Conservation (phyloP, 2,888 invertebrate species). For the Nasonovia ribisnigri region DNA sequence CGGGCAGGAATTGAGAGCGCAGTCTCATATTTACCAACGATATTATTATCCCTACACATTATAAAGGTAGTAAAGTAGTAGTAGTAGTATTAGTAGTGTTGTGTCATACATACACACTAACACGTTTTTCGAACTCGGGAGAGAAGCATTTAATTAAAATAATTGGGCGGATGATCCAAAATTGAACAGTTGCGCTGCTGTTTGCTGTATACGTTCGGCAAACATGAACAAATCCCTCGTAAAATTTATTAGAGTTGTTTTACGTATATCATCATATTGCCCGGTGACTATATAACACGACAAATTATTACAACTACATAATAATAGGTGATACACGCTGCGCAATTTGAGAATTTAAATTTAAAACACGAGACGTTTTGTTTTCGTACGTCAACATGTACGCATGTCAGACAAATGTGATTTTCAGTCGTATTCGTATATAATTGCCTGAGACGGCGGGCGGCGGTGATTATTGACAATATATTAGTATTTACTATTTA, state of each 20-base stretch:
- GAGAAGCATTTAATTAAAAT: conserved; percentile 38
- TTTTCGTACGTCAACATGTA: background rate
- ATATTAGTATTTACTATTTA: background rate
- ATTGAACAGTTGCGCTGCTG: background rate
- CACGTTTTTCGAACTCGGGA: background rate
- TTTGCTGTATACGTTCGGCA: background rate
- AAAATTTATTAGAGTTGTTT: conserved; percentile 10
- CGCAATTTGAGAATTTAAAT: background rate
- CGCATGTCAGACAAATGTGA: background rate
- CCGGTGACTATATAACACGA: background rate
- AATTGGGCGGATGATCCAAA: conserved; percentile 20
- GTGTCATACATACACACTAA: background rate
- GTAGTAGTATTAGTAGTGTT: too few relatives aligned
- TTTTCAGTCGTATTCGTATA: background rate
- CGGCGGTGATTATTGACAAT: background rate
- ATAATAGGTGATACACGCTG: background rate
- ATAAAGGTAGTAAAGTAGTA: background rate
- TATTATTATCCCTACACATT: background rate
- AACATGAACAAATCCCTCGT: background rate
- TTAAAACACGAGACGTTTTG: background rate
- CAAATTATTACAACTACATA: background rate
- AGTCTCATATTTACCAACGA: background rate
- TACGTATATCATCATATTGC: background rate
- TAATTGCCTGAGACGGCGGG: background rate
- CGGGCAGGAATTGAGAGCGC: background rate